A percentile compares a stretch with the other conserved stretches of the same genome.
phyloP scores from a whole-genome alignment of 2,888 invertebrate species.

The Lasioglossum zephyrum region DNA sequence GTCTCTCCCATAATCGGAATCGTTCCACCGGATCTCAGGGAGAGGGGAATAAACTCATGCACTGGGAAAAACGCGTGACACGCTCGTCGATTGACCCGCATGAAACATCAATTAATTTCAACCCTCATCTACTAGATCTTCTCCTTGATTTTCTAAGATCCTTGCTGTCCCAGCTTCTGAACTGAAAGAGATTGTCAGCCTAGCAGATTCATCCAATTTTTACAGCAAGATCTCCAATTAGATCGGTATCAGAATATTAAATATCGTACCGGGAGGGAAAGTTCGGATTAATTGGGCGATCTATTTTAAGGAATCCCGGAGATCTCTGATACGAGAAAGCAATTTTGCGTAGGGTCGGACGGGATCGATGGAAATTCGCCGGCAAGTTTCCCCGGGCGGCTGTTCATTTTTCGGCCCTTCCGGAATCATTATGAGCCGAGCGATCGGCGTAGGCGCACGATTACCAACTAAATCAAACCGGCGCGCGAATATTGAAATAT shows the following conservation, averaged over 20 bases:
- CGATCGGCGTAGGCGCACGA: conserved; percentile 66
- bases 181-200: background rate
- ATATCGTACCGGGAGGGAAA: background rate
- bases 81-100: background rate
- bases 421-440: conserved; percentile 22
- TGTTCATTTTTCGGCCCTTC: conserved; percentile 18
- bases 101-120: background rate
- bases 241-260: background rate
- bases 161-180: too few species aligned
- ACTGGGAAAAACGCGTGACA: conserved; percentile 14
- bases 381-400: conserved; percentile 10
- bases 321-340: background rate
- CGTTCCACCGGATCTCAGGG: background rate
- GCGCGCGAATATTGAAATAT: conserved; percentile 76
- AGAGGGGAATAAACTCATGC: conserved; percentile 7
- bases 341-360: conserved; percentile 17
- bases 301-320: conserved; percentile 7
- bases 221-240: background rate
- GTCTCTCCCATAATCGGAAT: conserved; percentile 59
- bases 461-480: conserved; percentile 75
- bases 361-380: conserved; percentile 32
- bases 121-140: background rate
- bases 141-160: background rate
- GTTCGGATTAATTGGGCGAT: conserved; percentile 32
- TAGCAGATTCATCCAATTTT: background rate